Evolutionary conservation across 2,888 invertebrate genomes (phyloP).

Genomic region (Liopterus haemorrhoidalis): DNA sequence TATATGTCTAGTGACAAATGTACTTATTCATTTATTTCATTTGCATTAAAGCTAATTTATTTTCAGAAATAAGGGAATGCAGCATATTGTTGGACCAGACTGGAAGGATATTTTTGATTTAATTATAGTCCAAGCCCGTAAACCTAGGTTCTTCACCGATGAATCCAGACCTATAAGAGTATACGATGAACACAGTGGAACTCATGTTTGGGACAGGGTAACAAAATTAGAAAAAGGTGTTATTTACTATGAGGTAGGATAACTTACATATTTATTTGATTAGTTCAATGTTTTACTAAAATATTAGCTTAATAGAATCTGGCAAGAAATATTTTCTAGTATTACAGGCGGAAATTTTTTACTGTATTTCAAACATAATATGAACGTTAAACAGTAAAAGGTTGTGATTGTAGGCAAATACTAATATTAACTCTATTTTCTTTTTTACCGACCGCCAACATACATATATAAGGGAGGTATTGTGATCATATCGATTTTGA

Average conservation of each 20-base stretch:
- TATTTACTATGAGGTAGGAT: constrained; percentile 82
- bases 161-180: constrained; percentile 83
- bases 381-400: too few relatives aligned
- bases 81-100: constrained; percentile 74
- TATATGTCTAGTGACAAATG: not conserved
- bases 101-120: constrained; percentile 93
- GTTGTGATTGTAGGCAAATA: constrained; percentile 3
- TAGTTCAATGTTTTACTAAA: too few relatives aligned
- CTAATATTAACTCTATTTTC: constrained; percentile 1
- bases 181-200: constrained; percentile 73
- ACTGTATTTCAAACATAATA: too few relatives aligned
- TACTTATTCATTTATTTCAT: constrained; percentile 26
- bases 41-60: constrained; percentile 22
- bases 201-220: constrained; percentile 89
- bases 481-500: too few relatives aligned
- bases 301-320: too few relatives aligned
- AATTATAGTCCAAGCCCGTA: constrained; percentile 89
- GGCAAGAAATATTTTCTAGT: too few relatives aligned
- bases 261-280: too few relatives aligned
- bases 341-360: too few relatives aligned
- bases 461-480: too few relatives aligned
- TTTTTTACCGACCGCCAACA: too few relatives aligned
- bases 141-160: constrained; percentile 94
- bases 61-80: constrained; percentile 85
- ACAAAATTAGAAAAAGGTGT: constrained; percentile 76